A percentile compares a stretch with the other conserved stretches of the same genome.
These are phyloP conservation scores for Notocelia uddmanniana DNA, from an alignment of 2,888 invertebrate species.

Conservation along the genomic window DNA sequence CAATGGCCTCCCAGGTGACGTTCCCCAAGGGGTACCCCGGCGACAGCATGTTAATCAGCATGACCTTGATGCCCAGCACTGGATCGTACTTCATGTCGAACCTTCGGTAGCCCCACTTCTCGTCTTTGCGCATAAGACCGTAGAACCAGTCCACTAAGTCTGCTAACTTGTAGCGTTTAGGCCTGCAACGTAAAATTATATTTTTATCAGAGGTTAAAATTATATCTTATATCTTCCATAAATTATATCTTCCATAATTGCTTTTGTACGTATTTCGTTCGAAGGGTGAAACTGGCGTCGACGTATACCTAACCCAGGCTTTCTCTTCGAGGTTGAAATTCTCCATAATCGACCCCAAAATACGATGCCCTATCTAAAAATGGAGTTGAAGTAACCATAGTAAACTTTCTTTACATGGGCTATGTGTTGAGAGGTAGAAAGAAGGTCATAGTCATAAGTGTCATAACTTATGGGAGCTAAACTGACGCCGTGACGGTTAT, in stretches of 20 bases:
- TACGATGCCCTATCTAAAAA: background rate
- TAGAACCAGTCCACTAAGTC: constrained; percentile 95
- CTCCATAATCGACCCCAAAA: too few relatives aligned
- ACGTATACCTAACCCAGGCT: too few relatives aligned
- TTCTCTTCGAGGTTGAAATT: too few relatives aligned
- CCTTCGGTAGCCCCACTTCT: constrained; percentile 89
- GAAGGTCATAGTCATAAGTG: too few relatives aligned
- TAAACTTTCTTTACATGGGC: background rate
- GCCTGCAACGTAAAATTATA: constrained; percentile 89
- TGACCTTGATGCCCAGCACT: constrained; percentile 87
- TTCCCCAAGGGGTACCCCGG: constrained; percentile 89
- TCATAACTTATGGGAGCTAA: too few relatives aligned
- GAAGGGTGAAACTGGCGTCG: too few relatives aligned
- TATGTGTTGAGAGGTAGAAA: too few relatives aligned
- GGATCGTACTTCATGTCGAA: constrained; percentile 91
- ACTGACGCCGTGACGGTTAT: too few relatives aligned
- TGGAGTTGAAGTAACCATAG: background rate
- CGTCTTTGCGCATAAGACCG: constrained; percentile 89
- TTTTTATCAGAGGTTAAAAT: background rate
- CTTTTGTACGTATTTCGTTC: too few relatives aligned
- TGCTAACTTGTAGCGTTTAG: constrained; percentile 91
- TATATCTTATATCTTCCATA: too few relatives aligned
- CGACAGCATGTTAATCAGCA: constrained; percentile 86
- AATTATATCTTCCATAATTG: too few relatives aligned
- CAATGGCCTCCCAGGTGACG: constrained; percentile 92